Conservation (phyloP, 2,888 invertebrate species). For the Dryococelus australis region DNA sequence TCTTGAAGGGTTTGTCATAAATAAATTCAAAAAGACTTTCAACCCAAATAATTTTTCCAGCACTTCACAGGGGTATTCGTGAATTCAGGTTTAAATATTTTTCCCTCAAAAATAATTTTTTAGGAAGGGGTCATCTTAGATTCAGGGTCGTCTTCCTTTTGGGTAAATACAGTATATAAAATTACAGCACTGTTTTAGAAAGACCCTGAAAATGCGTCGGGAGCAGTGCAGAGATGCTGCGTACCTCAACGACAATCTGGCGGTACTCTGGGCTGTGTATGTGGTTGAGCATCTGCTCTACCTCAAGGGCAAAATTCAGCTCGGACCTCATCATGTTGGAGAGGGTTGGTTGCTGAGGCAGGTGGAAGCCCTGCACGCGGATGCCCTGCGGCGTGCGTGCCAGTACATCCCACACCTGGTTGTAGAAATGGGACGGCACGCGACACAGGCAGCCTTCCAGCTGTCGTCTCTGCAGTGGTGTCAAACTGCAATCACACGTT, state of each 20-base stretch:
- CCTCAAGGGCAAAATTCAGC: slow-evolving; percentile 90
- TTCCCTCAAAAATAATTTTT: too few species aligned
- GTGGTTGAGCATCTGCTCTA: slow-evolving; percentile 81
- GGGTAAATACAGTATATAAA: too few species aligned
- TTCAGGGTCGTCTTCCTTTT: too few species aligned
- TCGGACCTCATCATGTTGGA: slow-evolving; percentile 98
- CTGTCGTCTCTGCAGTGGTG: slow-evolving; percentile 84
- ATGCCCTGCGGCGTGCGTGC: slow-evolving; percentile 89
- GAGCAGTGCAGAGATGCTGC: not conserved
- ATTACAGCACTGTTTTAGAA: too few species aligned
- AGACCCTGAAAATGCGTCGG: too few species aligned
- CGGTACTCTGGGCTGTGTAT: slow-evolving; percentile 73
- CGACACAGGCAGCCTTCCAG: slow-evolving; percentile 96
- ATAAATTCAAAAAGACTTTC: too few species aligned
- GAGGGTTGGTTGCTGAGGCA: slow-evolving; percentile 93
- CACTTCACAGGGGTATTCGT: too few species aligned
- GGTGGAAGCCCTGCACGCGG: slow-evolving; percentile 80
- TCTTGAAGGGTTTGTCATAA: too few species aligned
- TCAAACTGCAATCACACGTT: slow-evolving; percentile 64
- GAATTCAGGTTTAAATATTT: too few species aligned
- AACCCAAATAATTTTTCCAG: too few species aligned
- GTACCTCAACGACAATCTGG: slow-evolving; percentile 72
- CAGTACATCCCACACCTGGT: slow-evolving; percentile 95
- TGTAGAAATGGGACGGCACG: slow-evolving; percentile 94
- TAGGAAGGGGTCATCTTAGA: too few species aligned